These are phyloP conservation scores for Trissolcus basalis DNA, from an alignment of 1,140 invertebrate genomes.

Conservation along the genomic window DNA sequence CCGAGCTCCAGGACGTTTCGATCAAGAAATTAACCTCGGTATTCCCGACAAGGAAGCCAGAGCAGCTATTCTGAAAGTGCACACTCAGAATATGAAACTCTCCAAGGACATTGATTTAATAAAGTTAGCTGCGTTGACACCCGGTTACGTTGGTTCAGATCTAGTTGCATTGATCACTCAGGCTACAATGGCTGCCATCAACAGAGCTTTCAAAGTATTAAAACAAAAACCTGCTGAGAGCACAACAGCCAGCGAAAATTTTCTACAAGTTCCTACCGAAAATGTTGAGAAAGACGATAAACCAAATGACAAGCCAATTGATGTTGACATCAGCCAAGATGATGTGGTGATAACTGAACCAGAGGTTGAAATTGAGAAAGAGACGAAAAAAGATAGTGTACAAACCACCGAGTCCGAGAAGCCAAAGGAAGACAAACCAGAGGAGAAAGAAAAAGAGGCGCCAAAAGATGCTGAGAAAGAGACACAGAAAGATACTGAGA, in stretches of 20 bases:
- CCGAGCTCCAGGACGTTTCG: slow-evolving; percentile 92
- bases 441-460: slow-evolving; percentile 3
- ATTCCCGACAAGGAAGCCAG: slow-evolving; percentile 92
- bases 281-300: slow-evolving; percentile 3
- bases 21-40: slow-evolving; percentile 94
- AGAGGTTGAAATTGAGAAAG: slow-evolving; percentile 3
- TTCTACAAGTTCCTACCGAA: background rate
- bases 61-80: slow-evolving; percentile 84
- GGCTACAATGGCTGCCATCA: slow-evolving; percentile 90
- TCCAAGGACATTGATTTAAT: slow-evolving; percentile 82
- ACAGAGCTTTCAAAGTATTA: slow-evolving; percentile 70
- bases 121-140: slow-evolving; percentile 87
- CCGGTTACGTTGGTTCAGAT: slow-evolving; percentile 98
- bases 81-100: slow-evolving; percentile 82
- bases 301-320: background rate
- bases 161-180: slow-evolving; percentile 89
- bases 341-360: slow-evolving; percentile 28
- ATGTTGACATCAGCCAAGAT: slow-evolving; percentile 5
- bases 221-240: slow-evolving; percentile 36
- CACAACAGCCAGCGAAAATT: slow-evolving; percentile 3
- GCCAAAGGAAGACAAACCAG: slow-evolving; percentile 4
- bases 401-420: background rate
- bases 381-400: slow-evolving; percentile 1
- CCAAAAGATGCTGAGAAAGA: slow-evolving; percentile 6
- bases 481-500: background rate